These are phyloP conservation scores for Bombyx mori DNA, from an alignment of 1,140 invertebrate species.

Conservation along the genomic window ASM3026992v2 NC_085117.1:20305501-20306000, in stretches of 20 bases:
- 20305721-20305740: constrained; percentile 40
- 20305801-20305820: constrained; percentile 41
- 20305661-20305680: constrained; percentile 21
- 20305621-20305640: too few relatives aligned
- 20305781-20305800: constrained; percentile 34
- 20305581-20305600: too few relatives aligned
- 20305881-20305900: constrained; percentile 22
- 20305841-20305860: constrained; percentile 30
- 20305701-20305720: constrained; percentile 26
- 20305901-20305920: constrained; percentile 1
- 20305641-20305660: too few relatives aligned
- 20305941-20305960: too few relatives aligned
- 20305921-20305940: too few relatives aligned
- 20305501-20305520: too few relatives aligned
- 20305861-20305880: constrained; percentile 23
- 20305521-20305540: too few relatives aligned
- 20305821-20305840: constrained; percentile 31
- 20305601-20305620: too few relatives aligned
- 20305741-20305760: constrained; percentile 26
- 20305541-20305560: too few relatives aligned
- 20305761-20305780: constrained; percentile 56
- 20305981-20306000: too few relatives aligned
- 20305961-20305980: too few relatives aligned
- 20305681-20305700: constrained; percentile 41
- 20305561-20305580: too few relatives aligned